These are phyloP conservation scores for Staurois parvus DNA, from an alignment of 2,797 vertebrate genomes.

Conservation along the genomic window DNA sequence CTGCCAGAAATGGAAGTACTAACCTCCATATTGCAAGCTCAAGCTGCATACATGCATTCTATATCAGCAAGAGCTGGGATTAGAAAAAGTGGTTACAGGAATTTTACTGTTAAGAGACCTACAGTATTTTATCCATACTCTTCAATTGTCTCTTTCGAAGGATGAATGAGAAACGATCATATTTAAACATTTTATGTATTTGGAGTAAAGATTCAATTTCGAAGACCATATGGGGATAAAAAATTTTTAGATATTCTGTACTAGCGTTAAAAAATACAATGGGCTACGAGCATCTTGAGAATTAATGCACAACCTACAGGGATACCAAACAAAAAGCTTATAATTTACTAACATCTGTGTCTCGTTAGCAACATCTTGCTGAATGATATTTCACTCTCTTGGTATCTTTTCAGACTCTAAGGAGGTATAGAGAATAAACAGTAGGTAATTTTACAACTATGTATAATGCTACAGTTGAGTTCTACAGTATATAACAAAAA, in stretches of 20 bases:
- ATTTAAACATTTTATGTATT: too few species aligned
- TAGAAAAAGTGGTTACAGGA: too few species aligned
- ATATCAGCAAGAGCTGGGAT: too few species aligned
- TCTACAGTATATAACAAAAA: too few species aligned
- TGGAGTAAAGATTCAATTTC: too few species aligned
- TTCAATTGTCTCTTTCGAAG: too few species aligned
- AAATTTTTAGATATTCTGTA: not conserved
- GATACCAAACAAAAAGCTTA: conserved; percentile 3
- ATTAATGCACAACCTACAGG: conserved; percentile 64
- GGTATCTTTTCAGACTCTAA: conserved; percentile 21
- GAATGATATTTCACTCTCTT: conserved; percentile 55
- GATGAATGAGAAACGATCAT: too few species aligned
- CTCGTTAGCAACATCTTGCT: conserved; percentile 61
- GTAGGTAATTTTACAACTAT: conserved; percentile 3
- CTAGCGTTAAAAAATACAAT: conserved; percentile 21
- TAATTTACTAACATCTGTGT: conserved; percentile 61
- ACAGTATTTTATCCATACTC: too few species aligned
- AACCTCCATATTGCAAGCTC: too few species aligned
- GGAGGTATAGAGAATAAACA: conserved; percentile 15
- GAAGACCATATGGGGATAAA: not conserved
- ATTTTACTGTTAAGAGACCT: too few species aligned
- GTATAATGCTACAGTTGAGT: not conserved
- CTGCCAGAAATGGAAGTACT: too few species aligned
- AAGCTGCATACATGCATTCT: too few species aligned
- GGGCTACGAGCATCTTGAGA: conserved; percentile 62